phyloP scores from a whole-genome alignment of 2,113 vertebrate genomes.

The Manacus vitellinus region DNA sequence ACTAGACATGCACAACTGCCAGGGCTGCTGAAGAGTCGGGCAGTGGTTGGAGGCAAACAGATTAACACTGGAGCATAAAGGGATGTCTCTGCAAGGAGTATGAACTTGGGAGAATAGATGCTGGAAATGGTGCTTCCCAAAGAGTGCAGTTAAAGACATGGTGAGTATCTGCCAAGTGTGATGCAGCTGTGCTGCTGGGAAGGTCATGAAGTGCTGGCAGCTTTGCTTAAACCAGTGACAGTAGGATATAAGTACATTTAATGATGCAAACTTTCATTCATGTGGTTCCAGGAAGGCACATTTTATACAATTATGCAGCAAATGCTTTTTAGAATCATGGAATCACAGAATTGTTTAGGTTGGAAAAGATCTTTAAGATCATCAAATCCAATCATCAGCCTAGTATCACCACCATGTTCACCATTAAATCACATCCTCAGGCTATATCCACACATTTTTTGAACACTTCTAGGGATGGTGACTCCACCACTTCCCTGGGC shows the following conservation, averaged over 20 bases:
- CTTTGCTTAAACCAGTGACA: background rate
- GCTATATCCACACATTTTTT: background rate
- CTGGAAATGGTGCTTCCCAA: background rate
- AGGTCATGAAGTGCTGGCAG: background rate
- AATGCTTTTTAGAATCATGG: background rate
- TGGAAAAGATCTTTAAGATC: background rate
- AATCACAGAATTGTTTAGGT: background rate
- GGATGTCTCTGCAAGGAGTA: background rate
- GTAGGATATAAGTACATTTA: background rate
- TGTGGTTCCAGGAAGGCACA: background rate
- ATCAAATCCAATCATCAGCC: background rate
- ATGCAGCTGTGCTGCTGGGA: background rate
- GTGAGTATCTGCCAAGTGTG: background rate
- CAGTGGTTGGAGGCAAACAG: background rate
- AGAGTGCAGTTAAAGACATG: background rate
- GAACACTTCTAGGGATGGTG: background rate
- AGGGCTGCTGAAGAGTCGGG: background rate
- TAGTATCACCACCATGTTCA: background rate
- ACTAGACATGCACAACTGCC: accelerated
- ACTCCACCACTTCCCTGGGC: background rate
- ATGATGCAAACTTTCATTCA: background rate
- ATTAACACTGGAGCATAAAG: background rate
- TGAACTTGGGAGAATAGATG: background rate
- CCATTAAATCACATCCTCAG: background rate
- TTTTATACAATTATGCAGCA: background rate